Base-by-base conservation (phyloP, 2,797 vertebrate species). In the Pipistrellus pygmaeus region DNA sequence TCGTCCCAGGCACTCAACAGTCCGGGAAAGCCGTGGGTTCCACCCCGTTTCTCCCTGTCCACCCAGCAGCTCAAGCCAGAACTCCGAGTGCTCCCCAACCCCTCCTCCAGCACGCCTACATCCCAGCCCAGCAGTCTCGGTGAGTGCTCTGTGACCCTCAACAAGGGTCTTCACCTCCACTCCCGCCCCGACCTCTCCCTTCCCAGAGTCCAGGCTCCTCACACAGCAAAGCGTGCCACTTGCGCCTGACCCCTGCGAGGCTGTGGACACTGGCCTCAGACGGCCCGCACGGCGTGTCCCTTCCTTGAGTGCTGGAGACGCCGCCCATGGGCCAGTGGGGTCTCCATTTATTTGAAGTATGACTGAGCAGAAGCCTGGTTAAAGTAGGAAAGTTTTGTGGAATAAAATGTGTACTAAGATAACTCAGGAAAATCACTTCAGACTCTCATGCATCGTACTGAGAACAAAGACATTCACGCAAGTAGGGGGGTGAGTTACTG, bases 211-310 rank as follows among this genome's bases (percentile, higher is more conserved):
- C 55, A 12, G 25, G 41, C 46, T 41, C 35, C 51, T 27, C 25
- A 6, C 48, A 23, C 35, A 44, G 18, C 51, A 44, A 55, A 6
- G 18, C 20, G 2, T 5, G 57, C 41, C 60, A 8, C 78, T 44
- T 15, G 2, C 8, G 15, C 78, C 57, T 5, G 27, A n/a, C 35
- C 57, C 18, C 30, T 44, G 1, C 17, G 0, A 20, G 30, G 8
- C 38, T 55, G 17, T 14, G 38, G 27, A n/a, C 18, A 12, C 57
- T 17, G 2, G 44, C 62, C n/a, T 25, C 21, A 25, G 81, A 32
- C 3, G 30, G 30, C 35, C 1, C 1, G 8, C 64, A 11, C 1
- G 2, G 68, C 72, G 35, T 1, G 80, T 17, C 12, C 2, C 51
- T 27, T n/a, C 35, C 66, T n/a, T 1, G 7, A 21, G 27, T 6